These are phyloP conservation scores for Ypsolopha scabrella DNA, from an alignment of 2,888 invertebrate species.

Conservation along the genomic window DNA sequence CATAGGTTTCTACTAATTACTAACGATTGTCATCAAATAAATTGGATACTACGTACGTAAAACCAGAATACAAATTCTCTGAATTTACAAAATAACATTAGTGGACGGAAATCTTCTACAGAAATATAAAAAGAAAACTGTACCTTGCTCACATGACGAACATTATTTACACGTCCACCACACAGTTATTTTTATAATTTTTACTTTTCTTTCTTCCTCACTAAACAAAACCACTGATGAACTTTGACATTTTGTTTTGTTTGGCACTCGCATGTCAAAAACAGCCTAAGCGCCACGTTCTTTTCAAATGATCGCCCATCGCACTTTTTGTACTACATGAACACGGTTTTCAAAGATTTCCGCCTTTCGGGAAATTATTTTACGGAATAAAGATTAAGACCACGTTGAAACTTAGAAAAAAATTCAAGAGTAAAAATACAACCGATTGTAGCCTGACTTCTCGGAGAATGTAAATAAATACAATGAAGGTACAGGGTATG, in stretches of 20 bases:
- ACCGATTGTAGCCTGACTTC: background rate
- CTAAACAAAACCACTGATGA: slow-evolving; percentile 28
- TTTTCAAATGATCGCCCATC: background rate
- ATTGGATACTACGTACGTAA: too few relatives aligned
- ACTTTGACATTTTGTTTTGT: slow-evolving; percentile 64
- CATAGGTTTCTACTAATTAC: too few relatives aligned
- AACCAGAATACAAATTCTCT: too few relatives aligned
- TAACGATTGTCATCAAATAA: too few relatives aligned
- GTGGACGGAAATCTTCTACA: background rate
- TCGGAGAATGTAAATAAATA: slow-evolving; percentile 24
- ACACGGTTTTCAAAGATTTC: background rate
- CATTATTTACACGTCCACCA: background rate
- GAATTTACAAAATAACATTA: too few relatives aligned
- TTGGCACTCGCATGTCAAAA: slow-evolving; percentile 30
- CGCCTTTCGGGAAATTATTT: background rate
- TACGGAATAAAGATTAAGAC: background rate
- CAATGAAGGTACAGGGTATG: slow-evolving; percentile 9
- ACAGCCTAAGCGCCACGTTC: slow-evolving; percentile 25
- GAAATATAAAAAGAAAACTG: background rate
- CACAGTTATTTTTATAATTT: background rate
- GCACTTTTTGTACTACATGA: background rate
- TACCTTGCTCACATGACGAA: background rate
- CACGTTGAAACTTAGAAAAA: too few relatives aligned
- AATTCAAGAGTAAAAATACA: background rate
- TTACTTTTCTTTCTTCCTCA: slow-evolving; percentile 2